These are phyloP conservation scores for Stenotaenia linearis DNA, from an alignment of 2,888 invertebrate genomes.

Conservation along the genomic window DNA sequence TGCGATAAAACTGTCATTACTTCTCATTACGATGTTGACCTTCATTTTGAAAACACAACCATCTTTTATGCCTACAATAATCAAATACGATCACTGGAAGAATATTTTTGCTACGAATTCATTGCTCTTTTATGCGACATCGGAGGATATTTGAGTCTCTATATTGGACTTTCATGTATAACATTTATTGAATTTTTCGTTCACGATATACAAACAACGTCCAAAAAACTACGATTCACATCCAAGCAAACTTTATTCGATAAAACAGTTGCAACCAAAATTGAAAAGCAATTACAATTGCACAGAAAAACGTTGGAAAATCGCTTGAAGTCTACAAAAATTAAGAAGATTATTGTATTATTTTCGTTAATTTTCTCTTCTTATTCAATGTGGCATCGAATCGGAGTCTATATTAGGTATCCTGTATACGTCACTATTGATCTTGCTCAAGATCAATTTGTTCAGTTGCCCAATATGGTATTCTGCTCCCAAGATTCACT, in stretches of 20 bases:
- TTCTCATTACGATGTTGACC: neutral
- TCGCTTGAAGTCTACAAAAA: neutral
- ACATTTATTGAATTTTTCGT: neutral
- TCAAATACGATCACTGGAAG: neutral
- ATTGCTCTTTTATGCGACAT: neutral
- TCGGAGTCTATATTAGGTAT: neutral
- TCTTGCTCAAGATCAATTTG: neutral
- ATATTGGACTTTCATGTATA: neutral
- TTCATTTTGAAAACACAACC: neutral
- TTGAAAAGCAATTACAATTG: neutral
- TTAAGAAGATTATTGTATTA: neutral
- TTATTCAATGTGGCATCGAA: neutral
- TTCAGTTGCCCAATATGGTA: neutral
- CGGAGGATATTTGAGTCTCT: neutral
- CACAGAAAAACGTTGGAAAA: neutral
- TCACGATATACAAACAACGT: neutral
- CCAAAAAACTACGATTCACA: neutral
- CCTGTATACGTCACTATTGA: neutral
- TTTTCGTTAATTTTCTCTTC: neutral
- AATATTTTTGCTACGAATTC: neutral
- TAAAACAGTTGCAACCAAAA: neutral
- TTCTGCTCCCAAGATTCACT: neutral
- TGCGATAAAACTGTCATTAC: neutral
- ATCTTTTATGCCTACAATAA: neutral
- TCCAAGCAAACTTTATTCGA: neutral